Percentiles rank a stretch among this genome's conserved stretches.
Evolutionary conservation across 2,888 invertebrate genomes (phyloP).

Genomic region (Allolobophora icterica): DNA sequence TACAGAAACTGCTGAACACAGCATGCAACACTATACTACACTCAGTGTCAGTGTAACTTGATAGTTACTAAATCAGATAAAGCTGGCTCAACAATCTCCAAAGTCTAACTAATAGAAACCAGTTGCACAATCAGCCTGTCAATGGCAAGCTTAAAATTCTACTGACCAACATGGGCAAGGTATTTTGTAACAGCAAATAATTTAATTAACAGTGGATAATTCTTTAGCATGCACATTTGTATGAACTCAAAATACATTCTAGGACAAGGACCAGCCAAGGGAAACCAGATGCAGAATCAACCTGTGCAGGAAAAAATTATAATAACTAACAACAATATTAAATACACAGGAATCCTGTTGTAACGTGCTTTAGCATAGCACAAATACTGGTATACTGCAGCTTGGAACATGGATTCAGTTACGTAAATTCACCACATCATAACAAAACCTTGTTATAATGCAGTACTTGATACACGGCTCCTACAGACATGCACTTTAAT

Average conservation of each 20-base stretch:
- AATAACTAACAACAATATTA: background rate
- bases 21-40: too few species aligned
- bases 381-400: too few species aligned
- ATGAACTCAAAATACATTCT: background rate
- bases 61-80: background rate
- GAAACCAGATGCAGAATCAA: background rate
- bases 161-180: background rate
- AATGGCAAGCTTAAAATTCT: background rate
- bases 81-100: background rate
- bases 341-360: too few species aligned
- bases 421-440: too few species aligned
- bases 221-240: background rate
- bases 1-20: too few species aligned
- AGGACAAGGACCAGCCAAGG: background rate
- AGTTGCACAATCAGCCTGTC: background rate
- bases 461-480: too few species aligned
- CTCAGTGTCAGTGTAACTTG: too few species aligned
- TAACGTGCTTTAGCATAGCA: too few species aligned
- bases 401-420: too few species aligned
- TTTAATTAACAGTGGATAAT: background rate
- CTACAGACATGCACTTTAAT: too few species aligned
- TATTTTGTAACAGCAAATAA: background rate
- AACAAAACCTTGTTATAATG: too few species aligned
- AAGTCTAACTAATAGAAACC: background rate
- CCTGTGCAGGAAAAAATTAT: background rate